Percentiles rank a stretch among this genome's conserved stretches.
These are phyloP conservation scores for Orbicella faveolata DNA, from an alignment of 64 coral and sea anemone species.

Conservation along the genomic window DNA sequence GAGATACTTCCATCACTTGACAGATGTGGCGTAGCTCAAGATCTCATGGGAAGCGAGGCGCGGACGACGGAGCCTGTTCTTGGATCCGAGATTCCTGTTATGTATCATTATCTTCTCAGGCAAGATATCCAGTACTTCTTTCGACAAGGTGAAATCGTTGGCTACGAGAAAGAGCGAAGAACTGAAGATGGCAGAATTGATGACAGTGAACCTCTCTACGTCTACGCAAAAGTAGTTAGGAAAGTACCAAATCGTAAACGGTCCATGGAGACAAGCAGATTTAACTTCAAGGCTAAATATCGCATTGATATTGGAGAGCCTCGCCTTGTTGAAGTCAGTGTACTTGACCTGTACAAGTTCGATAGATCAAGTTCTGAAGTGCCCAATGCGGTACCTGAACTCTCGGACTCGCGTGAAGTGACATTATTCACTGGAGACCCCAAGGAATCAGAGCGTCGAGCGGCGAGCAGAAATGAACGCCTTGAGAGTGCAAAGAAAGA, in stretches of 20 bases:
- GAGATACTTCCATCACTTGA: conserved; percentile 88
- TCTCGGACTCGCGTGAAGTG: conserved; percentile 71
- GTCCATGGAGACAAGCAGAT: conserved; percentile 46
- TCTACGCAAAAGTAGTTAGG: conserved; percentile 88
- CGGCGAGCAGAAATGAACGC: conserved; percentile 63
- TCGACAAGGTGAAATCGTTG: conserved; percentile 91
- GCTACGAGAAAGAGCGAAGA: conserved; percentile 78
- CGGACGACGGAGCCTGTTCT: conserved; percentile 76
- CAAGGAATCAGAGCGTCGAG: conserved; percentile 39
- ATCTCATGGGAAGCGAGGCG: conserved; percentile 69
- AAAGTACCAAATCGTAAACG: conserved; percentile 65
- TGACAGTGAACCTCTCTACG: conserved; percentile 84
- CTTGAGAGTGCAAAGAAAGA: conserved; percentile 84
- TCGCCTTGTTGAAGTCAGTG: conserved; percentile 85
- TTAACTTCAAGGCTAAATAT: conserved; percentile 85
- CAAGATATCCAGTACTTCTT: conserved; percentile 93
- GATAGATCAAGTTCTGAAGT: conserved; percentile 68
- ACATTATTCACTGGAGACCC: conserved; percentile 74
- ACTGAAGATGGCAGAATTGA: conserved; percentile 67
- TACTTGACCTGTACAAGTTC: conserved; percentile 95
- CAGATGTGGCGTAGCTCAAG: conserved; percentile 88
- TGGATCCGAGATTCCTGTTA: conserved; percentile 88
- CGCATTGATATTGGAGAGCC: conserved; percentile 93
- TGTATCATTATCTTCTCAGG: conserved; percentile 92
- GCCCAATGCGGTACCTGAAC: conserved; percentile 22